Conservation (phyloP, 2,797 vertebrate genomes). For the Tapirus indicus region DNA sequence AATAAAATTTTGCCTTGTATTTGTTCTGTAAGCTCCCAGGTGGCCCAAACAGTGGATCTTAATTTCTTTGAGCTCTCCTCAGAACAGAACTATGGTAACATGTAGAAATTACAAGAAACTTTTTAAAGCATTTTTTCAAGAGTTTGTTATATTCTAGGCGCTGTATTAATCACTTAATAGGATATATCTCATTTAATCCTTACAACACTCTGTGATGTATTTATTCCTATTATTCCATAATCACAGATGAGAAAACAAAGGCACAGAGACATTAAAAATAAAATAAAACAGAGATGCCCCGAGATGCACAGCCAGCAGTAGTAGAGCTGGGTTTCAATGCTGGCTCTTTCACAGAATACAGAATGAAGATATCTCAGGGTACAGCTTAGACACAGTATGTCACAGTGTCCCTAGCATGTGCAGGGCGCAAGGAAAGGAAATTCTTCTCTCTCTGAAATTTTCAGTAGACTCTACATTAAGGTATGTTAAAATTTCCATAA, state of each 20-base stretch:
- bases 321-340: background rate
- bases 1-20: background rate
- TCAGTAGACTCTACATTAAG: background rate
- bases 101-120: background rate
- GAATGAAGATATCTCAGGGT: background rate
- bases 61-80: background rate
- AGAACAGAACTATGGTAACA: background rate
- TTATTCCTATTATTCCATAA: background rate
- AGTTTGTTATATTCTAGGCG: background rate
- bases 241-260: background rate
- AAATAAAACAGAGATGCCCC: background rate
- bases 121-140: background rate
- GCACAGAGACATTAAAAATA: background rate
- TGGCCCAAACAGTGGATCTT: background rate
- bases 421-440: background rate
- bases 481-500: background rate
- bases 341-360: background rate
- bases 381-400: background rate
- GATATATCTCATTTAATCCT: background rate
- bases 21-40: background rate
- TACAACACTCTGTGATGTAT: background rate
- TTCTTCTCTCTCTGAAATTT: background rate
- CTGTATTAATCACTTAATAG: background rate
- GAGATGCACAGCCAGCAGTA: background rate
- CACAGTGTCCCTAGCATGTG: background rate